phyloP scores from a whole-genome alignment of 2,113 vertebrate genomes.

The Setophaga coronata region DNA sequence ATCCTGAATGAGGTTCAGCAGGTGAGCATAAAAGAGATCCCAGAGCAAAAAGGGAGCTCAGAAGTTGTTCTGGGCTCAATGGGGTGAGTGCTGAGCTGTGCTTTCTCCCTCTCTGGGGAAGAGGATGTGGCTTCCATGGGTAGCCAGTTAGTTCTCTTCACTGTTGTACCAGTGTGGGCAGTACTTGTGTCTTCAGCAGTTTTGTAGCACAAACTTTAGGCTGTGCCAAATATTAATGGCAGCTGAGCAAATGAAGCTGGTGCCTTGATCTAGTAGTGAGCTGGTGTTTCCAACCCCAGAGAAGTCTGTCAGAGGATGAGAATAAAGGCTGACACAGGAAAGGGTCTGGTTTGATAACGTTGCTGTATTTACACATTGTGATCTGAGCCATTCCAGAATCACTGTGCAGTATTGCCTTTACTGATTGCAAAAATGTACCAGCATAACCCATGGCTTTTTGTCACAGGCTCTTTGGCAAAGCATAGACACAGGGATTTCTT shows the following conservation, averaged over 20 bases:
- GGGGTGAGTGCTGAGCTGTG: background rate
- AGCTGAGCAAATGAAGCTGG: background rate
- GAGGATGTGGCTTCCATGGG: background rate
- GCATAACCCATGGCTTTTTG: background rate
- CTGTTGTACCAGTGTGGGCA: background rate
- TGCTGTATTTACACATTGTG: background rate
- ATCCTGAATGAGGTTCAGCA: slow-evolving; percentile 95
- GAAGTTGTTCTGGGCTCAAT: background rate
- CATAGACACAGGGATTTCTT: background rate
- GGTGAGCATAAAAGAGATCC: slow-evolving; percentile 71
- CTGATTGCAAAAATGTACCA: background rate
- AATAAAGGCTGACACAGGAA: background rate
- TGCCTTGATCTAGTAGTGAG: background rate
- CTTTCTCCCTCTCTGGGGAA: background rate
- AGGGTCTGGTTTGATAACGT: background rate
- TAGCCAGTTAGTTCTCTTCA: background rate
- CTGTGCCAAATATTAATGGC: background rate
- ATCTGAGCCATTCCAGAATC: background rate
- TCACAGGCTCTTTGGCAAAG: background rate
- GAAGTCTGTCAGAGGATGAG: background rate
- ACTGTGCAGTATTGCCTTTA: background rate
- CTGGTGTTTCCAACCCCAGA: background rate
- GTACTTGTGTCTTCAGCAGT: background rate
- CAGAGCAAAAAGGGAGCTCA: background rate
- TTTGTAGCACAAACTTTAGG: background rate